These are phyloP conservation scores for Elaphurus davidianus DNA, from an alignment of 2,113 vertebrate genomes.

Conservation along the genomic window DNA sequence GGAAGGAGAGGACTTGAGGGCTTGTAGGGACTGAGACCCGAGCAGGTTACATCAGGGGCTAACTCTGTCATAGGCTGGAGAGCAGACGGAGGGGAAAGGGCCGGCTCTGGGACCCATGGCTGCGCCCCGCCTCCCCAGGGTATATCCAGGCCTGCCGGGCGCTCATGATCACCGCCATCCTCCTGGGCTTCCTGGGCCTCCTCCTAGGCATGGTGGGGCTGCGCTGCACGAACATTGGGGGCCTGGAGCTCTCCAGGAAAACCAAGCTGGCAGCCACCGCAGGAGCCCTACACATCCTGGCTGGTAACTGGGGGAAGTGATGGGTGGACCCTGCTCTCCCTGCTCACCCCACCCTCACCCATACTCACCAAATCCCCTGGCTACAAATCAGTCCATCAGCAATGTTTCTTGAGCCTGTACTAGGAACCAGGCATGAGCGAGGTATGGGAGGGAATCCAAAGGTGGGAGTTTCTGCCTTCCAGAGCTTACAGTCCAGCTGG, in stretches of 20 bases:
- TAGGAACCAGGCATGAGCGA: background rate
- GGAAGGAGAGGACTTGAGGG: background rate
- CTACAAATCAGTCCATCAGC: background rate
- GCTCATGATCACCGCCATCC: constrained; percentile 87
- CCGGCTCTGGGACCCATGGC: background rate
- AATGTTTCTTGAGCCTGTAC: background rate
- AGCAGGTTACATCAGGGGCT: background rate
- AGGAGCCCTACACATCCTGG: constrained; percentile 85
- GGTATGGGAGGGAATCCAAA: background rate
- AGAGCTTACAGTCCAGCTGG: background rate
- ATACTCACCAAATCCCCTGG: background rate
- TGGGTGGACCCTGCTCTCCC: background rate
- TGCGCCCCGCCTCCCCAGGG: constrained; percentile 73
- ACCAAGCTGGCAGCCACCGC: constrained; percentile 82
- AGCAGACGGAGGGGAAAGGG: background rate
- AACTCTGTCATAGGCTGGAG: background rate
- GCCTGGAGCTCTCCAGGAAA: constrained; percentile 81
- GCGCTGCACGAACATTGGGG: constrained; percentile 86
- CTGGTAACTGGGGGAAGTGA: constrained; percentile 79
- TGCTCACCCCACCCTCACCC: background rate
- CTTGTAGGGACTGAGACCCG: background rate
- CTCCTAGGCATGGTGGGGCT: constrained; percentile 83
- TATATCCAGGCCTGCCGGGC: constrained; percentile 92
- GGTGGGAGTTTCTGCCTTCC: background rate
- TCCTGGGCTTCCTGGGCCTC: constrained; percentile 85